Evolutionary conservation across 2,113 vertebrate genomes (phyloP).

Genomic region (Haplochromis vanheusdeni): DNA sequence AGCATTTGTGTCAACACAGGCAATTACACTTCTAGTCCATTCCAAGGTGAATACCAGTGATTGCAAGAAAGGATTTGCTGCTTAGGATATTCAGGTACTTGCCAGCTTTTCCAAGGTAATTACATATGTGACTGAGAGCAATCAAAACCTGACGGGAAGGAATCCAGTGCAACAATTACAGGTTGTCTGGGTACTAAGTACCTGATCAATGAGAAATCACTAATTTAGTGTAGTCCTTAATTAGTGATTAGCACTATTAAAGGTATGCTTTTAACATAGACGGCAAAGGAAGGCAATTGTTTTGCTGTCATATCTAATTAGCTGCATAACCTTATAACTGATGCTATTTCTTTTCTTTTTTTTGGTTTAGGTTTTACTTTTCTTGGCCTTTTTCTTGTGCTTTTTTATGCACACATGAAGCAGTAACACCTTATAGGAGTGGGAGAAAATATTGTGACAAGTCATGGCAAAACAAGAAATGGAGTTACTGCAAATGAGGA

Average conservation of each 20-base stretch:
- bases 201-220: constrained; percentile 16
- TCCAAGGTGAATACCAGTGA: constrained; percentile 48
- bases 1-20: constrained; percentile 55
- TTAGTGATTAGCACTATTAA: neutral
- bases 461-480: neutral
- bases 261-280: neutral
- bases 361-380: neutral
- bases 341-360: neutral
- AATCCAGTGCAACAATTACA: constrained; percentile 17
- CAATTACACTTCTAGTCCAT: constrained; percentile 51
- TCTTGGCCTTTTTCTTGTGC: neutral
- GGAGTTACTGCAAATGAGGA: neutral
- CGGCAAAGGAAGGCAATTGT: neutral
- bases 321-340: neutral
- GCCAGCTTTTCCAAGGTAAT: constrained; percentile 57
- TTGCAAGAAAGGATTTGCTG: constrained; percentile 24
- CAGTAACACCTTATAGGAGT: neutral
- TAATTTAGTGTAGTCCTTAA: neutral
- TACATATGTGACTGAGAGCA: constrained; percentile 45
- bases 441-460: neutral
- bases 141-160: constrained; percentile 30
- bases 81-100: constrained; percentile 52
- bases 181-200: constrained; percentile 18
- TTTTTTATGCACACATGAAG: neutral
- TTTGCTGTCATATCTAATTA: neutral